phyloP scores from a whole-genome alignment of 2,888 invertebrate genomes.

The Caenorhabditis zanzibari region DNA sequence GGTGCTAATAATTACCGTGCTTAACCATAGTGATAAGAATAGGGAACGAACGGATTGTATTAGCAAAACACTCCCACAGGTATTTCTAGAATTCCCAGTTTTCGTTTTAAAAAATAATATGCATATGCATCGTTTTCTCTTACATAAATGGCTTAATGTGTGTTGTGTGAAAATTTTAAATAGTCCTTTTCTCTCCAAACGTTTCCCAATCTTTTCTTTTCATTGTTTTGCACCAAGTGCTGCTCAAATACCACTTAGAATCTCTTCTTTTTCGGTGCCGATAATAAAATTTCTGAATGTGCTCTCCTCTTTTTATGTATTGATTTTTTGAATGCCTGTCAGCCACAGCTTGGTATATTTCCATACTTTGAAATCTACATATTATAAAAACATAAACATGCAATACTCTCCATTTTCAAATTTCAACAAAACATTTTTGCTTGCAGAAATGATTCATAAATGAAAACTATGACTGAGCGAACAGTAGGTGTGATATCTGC shows the following conservation, averaged over 20 bases:
- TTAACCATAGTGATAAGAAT: conserved; percentile 10
- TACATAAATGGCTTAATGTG: conserved; percentile 13
- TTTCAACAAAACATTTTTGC: neutral
- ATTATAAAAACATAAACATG: too few relatives aligned
- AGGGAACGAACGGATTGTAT: neutral
- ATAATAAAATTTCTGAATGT: conserved; percentile 46
- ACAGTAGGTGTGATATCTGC: conserved; percentile 29
- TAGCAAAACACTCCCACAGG: conserved; percentile 11
- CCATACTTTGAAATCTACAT: conserved; percentile 1
- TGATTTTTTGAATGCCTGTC: conserved; percentile 18
- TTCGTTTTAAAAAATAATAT: conserved; percentile 25
- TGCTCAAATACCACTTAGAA: conserved; percentile 47
- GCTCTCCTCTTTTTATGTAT: conserved; percentile 23
- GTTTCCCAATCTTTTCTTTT: conserved; percentile 18
- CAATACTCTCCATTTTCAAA: too few relatives aligned
- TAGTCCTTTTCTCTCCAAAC: conserved; percentile 14
- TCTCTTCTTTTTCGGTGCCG: conserved; percentile 24
- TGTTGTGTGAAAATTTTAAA: conserved; percentile 34
- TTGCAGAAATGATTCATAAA: conserved; percentile 38
- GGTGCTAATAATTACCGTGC: conserved; percentile 34
- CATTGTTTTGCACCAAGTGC: conserved; percentile 54
- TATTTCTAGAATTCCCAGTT: conserved; percentile 17
- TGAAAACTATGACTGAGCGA: conserved; percentile 29
- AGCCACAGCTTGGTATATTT: conserved; percentile 21
- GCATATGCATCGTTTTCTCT: neutral